Evolutionary conservation across 2,888 invertebrate species (phyloP).

Genomic region (Hyalella azteca): DNA sequence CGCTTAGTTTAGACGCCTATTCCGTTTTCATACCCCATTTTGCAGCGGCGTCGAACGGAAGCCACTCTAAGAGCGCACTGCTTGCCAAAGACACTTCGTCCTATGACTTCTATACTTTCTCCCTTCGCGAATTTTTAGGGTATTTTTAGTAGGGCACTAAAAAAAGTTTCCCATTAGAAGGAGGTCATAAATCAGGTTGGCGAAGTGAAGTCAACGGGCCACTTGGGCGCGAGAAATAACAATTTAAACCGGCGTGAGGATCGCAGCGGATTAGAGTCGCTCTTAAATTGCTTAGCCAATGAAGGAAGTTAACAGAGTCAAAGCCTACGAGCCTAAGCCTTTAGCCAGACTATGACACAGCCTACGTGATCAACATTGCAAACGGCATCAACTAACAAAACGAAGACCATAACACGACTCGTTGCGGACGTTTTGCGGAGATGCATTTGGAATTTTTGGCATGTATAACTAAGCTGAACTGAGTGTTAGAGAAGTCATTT

Average conservation of each 20-base stretch:
- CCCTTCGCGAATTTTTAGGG: conserved; percentile 30
- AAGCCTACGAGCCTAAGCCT: conserved; percentile 14
- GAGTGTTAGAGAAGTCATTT: too few species aligned
- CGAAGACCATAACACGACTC: background rate
- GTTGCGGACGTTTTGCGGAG: too few species aligned
- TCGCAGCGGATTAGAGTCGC: conserved; percentile 22
- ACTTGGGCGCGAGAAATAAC: conserved; percentile 33
- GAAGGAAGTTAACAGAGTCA: conserved; percentile 35
- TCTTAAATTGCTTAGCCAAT: conserved; percentile 37
- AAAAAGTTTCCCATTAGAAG: conserved; percentile 36
- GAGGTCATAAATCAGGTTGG: conserved; percentile 32
- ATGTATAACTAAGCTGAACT: too few species aligned
- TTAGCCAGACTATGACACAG: conserved; percentile 15
- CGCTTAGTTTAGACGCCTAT: background rate
- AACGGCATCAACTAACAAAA: conserved; percentile 3
- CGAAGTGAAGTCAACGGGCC: conserved; percentile 36
- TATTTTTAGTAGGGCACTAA: conserved; percentile 28
- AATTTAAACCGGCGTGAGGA: conserved; percentile 30
- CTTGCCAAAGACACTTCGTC: conserved; percentile 13
- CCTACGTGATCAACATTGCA: background rate
- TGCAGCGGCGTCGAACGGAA: background rate
- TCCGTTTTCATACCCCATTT: conserved; percentile 3
- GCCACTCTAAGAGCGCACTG: conserved; percentile 12
- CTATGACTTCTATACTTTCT: conserved; percentile 25
- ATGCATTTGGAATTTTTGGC: background rate